Conservation (phyloP, 2,888 invertebrate genomes). For the Caenorhabditis drosophilae region DNA sequence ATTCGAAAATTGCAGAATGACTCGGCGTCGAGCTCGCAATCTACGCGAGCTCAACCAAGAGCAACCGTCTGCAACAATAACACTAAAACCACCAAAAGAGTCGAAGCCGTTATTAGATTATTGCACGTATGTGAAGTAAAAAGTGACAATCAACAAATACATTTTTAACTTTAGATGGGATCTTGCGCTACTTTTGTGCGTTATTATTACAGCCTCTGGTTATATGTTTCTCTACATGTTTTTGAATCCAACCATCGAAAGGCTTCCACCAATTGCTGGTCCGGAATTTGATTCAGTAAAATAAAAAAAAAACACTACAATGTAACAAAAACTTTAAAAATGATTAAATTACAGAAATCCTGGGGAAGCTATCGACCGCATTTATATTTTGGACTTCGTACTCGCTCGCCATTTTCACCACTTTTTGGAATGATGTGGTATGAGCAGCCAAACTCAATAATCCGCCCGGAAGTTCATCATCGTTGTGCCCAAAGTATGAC, state of each 20-base stretch:
- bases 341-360: not conserved
- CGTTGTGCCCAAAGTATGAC: slow-evolving; percentile 82
- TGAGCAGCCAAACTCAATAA: slow-evolving; percentile 73
- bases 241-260: slow-evolving; percentile 25
- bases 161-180: slow-evolving; percentile 18
- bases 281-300: slow-evolving; percentile 19
- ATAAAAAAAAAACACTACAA: no score
- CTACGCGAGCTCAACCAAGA: not conserved
- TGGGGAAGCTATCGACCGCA: slow-evolving; percentile 94
- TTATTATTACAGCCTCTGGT: slow-evolving; percentile 9
- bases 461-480: slow-evolving; percentile 74
- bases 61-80: slow-evolving; percentile 3
- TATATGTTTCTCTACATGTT: slow-evolving; percentile 20
- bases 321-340: not conserved
- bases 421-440: slow-evolving; percentile 83
- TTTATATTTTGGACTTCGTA: slow-evolving; percentile 87
- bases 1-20: no score
- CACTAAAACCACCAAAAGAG: not conserved
- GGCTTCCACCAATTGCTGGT: slow-evolving; percentile 11
- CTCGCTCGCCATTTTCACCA: slow-evolving; percentile 84
- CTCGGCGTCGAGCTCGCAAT: no score
- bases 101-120: not conserved
- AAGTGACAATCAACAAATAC: not conserved
- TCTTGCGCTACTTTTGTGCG: slow-evolving; percentile 4
- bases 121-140: not conserved